Base-by-base conservation (phyloP, 2,888 invertebrate species). In the Microplitis manilae region DNA sequence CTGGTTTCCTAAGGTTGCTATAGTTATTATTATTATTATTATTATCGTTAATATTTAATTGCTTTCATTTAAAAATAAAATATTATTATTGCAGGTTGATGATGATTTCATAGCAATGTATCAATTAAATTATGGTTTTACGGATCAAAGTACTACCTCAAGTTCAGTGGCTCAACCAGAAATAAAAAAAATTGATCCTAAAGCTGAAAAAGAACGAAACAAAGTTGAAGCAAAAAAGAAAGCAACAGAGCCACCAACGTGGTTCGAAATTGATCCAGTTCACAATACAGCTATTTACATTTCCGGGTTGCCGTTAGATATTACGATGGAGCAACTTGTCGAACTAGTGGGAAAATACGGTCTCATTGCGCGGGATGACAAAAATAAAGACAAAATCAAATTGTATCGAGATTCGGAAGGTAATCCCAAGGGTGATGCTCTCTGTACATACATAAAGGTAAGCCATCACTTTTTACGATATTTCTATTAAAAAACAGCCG, bases 301-400 rank as follows among this genome's bases (percentile, higher is more conserved):
- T 4, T 95, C 95, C 38, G 96, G 97, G 87, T 92, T 99, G 82
- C 99, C 99, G 0, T 87, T 93, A 75, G 96, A 98, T 84, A 94
- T 97, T 77, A 97, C 96, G 0, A 94, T 97, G 86, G 95, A 97
- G 81, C 96, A 96, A 87, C 96, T 98, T 90, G 93, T 96, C 67
- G 95, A 97, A 87, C 91, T 99, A 60, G 98, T 99, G 96, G 94
- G 94, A 84, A 99, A 99, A 90, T 99, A 96, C 92, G 99, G 99
- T 5, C 92, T 99, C 80, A 94, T 99, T 41, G 96, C 97, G 92
- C 93, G 96, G 84, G 98, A 99, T 89, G 92, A 93, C 68, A 94
- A 93, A 9, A 94, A 94, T 83, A 94, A 94, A 87, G 95, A 95
- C 90, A 98, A 97, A 90, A 91, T 98, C 1, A 99, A 99, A 91